phyloP scores from a whole-genome alignment of 1,140 invertebrate species.

The Drosophila mojavensis region DNA sequence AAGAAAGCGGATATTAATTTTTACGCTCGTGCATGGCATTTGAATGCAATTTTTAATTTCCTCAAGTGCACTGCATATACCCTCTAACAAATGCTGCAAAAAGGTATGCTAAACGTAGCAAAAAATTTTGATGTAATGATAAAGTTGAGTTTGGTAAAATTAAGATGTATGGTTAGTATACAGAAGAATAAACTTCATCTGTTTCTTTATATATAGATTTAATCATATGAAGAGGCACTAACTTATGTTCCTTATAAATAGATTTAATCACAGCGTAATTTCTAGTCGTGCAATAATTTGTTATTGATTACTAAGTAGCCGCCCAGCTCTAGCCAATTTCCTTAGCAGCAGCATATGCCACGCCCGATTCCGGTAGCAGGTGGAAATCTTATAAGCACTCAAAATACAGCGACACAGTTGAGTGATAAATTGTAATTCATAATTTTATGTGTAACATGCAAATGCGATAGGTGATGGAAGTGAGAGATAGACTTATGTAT shows the following conservation, averaged over 20 bases:
- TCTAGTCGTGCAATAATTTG: background rate
- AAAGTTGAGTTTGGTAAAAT: too few species aligned
- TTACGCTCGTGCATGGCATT: slow-evolving; percentile 74
- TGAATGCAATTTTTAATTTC: slow-evolving; percentile 76
- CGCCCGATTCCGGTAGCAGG: slow-evolving; percentile 4
- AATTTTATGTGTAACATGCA: slow-evolving; percentile 39
- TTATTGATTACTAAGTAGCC: slow-evolving; percentile 6
- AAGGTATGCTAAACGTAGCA: background rate
- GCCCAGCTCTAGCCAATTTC: slow-evolving; percentile 65
- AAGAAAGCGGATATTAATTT: slow-evolving; percentile 72
- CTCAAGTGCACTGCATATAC: slow-evolving; percentile 56
- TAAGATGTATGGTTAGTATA: too few species aligned
- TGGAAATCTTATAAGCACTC: slow-evolving; percentile 26
- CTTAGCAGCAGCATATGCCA: slow-evolving; percentile 58
- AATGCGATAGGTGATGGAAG: background rate
- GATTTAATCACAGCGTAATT: too few species aligned
- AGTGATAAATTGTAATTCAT: slow-evolving; percentile 73
- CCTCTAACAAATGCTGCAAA: background rate
- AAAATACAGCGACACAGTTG: slow-evolving; percentile 55
- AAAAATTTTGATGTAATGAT: background rate
- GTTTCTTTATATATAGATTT: too few species aligned
- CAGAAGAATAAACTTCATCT: too few species aligned
- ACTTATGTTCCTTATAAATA: too few species aligned
- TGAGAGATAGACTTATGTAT: too few species aligned
- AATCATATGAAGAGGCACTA: too few species aligned